These are phyloP conservation scores for Alsophila aescularia DNA, from an alignment of 2,888 invertebrate species.

Conservation along the genomic window DNA sequence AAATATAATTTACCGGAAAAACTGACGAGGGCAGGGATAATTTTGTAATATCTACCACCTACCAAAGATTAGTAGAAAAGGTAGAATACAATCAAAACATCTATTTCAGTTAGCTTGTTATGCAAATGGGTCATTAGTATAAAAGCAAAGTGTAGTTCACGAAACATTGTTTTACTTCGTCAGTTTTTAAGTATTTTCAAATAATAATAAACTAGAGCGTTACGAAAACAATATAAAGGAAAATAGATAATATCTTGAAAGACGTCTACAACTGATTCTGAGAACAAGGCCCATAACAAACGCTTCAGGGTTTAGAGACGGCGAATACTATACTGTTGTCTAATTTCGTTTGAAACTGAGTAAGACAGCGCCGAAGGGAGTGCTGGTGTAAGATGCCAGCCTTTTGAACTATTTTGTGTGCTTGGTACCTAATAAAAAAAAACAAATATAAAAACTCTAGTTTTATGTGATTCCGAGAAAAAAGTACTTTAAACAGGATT, in stretches of 20 bases:
- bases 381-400: background rate
- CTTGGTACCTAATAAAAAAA: too few relatives aligned
- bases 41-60: too few relatives aligned
- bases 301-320: slow-evolving; percentile 10
- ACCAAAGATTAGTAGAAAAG: too few relatives aligned
- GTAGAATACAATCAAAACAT: slow-evolving; percentile 2
- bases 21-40: too few relatives aligned
- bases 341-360: slow-evolving; percentile 4
- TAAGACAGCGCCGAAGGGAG: background rate
- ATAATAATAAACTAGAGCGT: slow-evolving; percentile 22
- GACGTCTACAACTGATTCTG: slow-evolving; percentile 14
- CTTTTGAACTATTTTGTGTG: too few relatives aligned
- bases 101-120: slow-evolving; percentile 14
- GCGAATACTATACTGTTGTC: slow-evolving; percentile 4
- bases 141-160: slow-evolving; percentile 10
- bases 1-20: too few relatives aligned
- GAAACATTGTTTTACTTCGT: slow-evolving; percentile 21
- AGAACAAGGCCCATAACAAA: slow-evolving; percentile 14
- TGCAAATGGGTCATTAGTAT: slow-evolving; percentile 19
- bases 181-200: slow-evolving; percentile 17
- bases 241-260: slow-evolving; percentile 17
- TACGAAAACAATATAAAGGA: slow-evolving; percentile 17
- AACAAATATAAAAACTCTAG: too few relatives aligned
- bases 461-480: too few relatives aligned
- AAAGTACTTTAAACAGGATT: too few relatives aligned